phyloP scores from a whole-genome alignment of 2,797 vertebrate genomes.

The Ceyx erithaca region DNA sequence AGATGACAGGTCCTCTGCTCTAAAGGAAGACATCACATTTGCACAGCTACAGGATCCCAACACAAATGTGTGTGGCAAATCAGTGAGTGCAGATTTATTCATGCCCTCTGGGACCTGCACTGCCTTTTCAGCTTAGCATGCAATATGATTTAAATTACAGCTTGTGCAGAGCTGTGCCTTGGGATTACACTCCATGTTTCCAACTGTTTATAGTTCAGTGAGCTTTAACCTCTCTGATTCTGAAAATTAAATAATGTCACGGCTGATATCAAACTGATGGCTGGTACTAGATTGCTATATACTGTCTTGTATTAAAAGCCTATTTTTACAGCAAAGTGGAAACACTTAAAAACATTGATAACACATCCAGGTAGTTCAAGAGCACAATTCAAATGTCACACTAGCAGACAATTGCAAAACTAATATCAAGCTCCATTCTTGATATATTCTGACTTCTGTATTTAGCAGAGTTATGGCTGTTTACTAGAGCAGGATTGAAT shows the following conservation, averaged over 20 bases:
- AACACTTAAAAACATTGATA: background rate
- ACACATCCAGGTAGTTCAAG: background rate
- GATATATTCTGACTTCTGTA: background rate
- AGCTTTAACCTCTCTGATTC: constrained; percentile 64
- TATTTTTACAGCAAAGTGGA: constrained; percentile 30
- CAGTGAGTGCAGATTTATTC: constrained; percentile 63
- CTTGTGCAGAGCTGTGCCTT: constrained; percentile 60
- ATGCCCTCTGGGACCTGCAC: constrained; percentile 51
- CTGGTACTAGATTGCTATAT: constrained; percentile 34
- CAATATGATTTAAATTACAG: constrained; percentile 70
- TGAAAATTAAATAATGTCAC: constrained; percentile 66
- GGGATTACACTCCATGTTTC: constrained; percentile 54
- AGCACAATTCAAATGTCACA: background rate
- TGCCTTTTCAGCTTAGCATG: constrained; percentile 66
- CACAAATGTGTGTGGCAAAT: constrained; percentile 58
- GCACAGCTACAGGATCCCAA: constrained; percentile 61
- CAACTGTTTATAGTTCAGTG: constrained; percentile 69
- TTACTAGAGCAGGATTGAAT: background rate
- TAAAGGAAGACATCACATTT: constrained; percentile 60
- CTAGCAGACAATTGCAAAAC: background rate
- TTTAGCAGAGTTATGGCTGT: background rate
- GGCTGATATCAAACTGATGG: constrained; percentile 63
- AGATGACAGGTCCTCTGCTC: constrained; percentile 50
- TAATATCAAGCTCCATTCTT: background rate
- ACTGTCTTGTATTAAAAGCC: constrained; percentile 12